phyloP scores from a whole-genome alignment of 1,140 invertebrate species.

The Ptiloglossa arizonensis region DNA sequence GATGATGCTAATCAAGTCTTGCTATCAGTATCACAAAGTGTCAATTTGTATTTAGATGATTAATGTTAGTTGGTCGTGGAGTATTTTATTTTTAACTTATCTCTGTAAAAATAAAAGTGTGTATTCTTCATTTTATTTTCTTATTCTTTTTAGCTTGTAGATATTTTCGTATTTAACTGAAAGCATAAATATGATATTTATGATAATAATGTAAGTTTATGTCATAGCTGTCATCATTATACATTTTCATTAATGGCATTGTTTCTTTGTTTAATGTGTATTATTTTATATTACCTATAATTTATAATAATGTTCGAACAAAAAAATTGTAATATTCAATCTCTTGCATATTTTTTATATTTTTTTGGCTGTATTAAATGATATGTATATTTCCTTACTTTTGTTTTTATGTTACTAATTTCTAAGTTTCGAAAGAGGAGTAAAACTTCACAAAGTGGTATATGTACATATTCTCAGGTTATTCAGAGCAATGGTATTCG shows the following conservation, averaged over 20 bases:
- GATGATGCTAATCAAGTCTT: not conserved
- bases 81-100: conserved; percentile 60
- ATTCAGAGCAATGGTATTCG: not conserved
- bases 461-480: not conserved
- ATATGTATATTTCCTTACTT: conserved; percentile 23
- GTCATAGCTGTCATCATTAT: not conserved
- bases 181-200: not conserved
- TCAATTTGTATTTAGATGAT: conserved; percentile 53
- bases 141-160: conserved; percentile 10
- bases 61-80: conserved; percentile 56
- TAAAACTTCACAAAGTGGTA: not conserved
- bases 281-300: conserved; percentile 16
- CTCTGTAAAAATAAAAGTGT: conserved; percentile 64
- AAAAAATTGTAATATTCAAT: not conserved
- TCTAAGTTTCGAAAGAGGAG: no score
- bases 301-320: conserved; percentile 7
- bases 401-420: not conserved
- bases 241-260: conserved; percentile 25
- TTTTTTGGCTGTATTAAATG: not conserved
- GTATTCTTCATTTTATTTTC: conserved; percentile 57
- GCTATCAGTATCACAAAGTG: conserved; percentile 23
- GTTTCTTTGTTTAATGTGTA: not conserved
- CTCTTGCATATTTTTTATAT: conserved; percentile 15
- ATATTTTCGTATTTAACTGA: not conserved
- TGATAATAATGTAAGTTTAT: conserved; percentile 6